Conservation (phyloP, 2,888 invertebrate species). For the Heliconius erato region DNA sequence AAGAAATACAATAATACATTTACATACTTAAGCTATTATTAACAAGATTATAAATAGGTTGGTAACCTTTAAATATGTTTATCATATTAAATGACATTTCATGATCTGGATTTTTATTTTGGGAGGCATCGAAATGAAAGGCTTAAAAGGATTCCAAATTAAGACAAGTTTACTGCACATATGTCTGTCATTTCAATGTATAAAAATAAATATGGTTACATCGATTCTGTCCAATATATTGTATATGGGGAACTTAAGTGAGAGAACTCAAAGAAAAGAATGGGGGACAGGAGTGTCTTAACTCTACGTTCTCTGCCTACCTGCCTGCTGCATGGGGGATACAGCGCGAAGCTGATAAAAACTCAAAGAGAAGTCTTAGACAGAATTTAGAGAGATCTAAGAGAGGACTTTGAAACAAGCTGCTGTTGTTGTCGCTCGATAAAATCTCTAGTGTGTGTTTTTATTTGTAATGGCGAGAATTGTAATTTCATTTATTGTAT, state of each 20-base stretch:
- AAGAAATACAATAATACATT: not conserved
- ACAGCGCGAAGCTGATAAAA: too few relatives aligned
- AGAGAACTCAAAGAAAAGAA: not conserved
- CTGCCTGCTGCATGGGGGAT: too few relatives aligned
- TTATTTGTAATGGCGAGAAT: too few relatives aligned
- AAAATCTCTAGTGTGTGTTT: too few relatives aligned
- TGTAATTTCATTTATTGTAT: too few relatives aligned
- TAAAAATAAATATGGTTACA: not conserved
- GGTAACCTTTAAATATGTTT: slow-evolving; percentile 10
- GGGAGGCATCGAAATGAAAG: not conserved
- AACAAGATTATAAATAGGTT: slow-evolving; percentile 4
- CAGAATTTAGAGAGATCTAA: too few relatives aligned
- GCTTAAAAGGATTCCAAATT: not conserved
- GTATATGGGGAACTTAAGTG: too few relatives aligned
- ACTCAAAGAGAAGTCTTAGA: too few relatives aligned
- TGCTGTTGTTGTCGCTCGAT: too few relatives aligned
- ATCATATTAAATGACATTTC: not conserved
- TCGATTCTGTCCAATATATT: not conserved
- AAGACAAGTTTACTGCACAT: not conserved
- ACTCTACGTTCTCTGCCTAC: too few relatives aligned
- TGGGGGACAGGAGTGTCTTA: too few relatives aligned
- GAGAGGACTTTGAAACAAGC: too few relatives aligned
- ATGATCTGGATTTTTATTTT: slow-evolving; percentile 7
- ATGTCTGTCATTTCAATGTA: not conserved
- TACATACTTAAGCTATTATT: not conserved